Base-by-base conservation (phyloP, 1,140 invertebrate species). In the Drosophila nigrodunni region DNA sequence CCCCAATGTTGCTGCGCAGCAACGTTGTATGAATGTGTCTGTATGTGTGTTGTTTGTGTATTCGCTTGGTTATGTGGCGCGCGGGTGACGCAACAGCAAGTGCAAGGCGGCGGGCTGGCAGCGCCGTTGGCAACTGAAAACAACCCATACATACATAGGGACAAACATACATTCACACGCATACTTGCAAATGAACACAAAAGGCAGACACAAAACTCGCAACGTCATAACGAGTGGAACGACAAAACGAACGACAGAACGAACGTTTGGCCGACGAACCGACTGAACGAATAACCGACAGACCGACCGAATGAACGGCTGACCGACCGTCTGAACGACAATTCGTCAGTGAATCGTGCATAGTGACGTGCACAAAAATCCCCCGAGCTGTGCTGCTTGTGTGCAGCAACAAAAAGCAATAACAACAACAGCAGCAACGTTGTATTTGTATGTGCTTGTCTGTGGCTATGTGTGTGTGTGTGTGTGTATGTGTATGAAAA, bases 51-150 rank as follows among this genome's bases (percentile, higher is more conserved):
- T 66, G 43, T 62, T 57, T 60, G 57, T 62, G 68, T 41, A 69
- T 61, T 49, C 49, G 50, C 58, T 61, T 72, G 59, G 74, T 72
- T 73, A 62, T 60, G 72, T 67, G 74, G 73, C 71, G 83, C 61
- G 80, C 85, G 83, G 83, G 85, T 88, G 83, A 88, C 83, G 85
- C 83, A 88, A 88, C 85, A 89, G 78, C 85, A 88, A 88, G 83
- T 88, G 83, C 80, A 88, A 80, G 80, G 67, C 73, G 54, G 75
- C 65, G 39, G 54, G 44, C 59, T 58, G 66, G 73, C 80, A 82
- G 82, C 78, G 77, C 77, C 77, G 83, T 87, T 87, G 85, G 85
- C 85, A 88, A 88, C 85, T 78, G 74, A 85, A 78, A 70, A 80
- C 77, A 50, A 50, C 47, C 37, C 54, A 70, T 35, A 82, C 59